A percentile compares a stretch with the other conserved stretches of the same genome.
Conservation (phyloP, 92 coral and sea anemone genomes). For the Hydrozoanthus gracilis region DNA sequence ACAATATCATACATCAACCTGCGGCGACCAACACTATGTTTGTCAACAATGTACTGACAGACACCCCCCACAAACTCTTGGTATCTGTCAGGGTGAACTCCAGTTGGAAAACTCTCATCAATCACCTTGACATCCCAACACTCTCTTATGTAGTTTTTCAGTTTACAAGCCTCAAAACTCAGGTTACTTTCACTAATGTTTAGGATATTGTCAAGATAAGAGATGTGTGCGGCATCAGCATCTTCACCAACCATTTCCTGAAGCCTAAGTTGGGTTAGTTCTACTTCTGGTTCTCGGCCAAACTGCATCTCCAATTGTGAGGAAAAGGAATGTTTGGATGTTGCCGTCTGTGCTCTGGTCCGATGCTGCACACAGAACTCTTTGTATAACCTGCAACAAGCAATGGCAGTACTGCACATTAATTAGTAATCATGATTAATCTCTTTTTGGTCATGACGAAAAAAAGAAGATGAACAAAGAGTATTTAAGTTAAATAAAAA, state of each 20-base stretch:
- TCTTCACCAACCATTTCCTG: slow-evolving; percentile 68
- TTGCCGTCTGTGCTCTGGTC: slow-evolving; percentile 68
- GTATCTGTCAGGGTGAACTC: slow-evolving; percentile 85
- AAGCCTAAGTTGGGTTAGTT: slow-evolving; percentile 52
- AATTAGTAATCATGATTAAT: too few species aligned
- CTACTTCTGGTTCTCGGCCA: slow-evolving; percentile 64
- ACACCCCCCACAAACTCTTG: slow-evolving; percentile 88
- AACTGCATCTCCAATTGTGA: slow-evolving; percentile 81
- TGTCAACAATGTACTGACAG: slow-evolving; percentile 86
- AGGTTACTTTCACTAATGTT: slow-evolving; percentile 55
- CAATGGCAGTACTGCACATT: too few species aligned
- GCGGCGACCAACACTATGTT: slow-evolving; percentile 61
- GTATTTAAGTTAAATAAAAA: too few species aligned
- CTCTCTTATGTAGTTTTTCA: slow-evolving; percentile 82
- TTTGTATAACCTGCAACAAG: slow-evolving; percentile 69
- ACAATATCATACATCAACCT: slow-evolving; percentile 76
- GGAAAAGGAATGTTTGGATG: slow-evolving; percentile 80
- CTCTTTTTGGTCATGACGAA: too few species aligned
- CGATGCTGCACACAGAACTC: slow-evolving; percentile 64
- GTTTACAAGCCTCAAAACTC: slow-evolving; percentile 79
- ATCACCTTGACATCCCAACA: slow-evolving; percentile 86
- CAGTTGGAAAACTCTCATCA: slow-evolving; percentile 85
- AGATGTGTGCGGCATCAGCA: slow-evolving; percentile 51
- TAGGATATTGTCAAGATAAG: slow-evolving; percentile 66
- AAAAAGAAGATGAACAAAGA: too few species aligned